These are phyloP conservation scores for Ypsolopha scabrella DNA, from an alignment of 2,888 invertebrate genomes.

Conservation along the genomic window DNA sequence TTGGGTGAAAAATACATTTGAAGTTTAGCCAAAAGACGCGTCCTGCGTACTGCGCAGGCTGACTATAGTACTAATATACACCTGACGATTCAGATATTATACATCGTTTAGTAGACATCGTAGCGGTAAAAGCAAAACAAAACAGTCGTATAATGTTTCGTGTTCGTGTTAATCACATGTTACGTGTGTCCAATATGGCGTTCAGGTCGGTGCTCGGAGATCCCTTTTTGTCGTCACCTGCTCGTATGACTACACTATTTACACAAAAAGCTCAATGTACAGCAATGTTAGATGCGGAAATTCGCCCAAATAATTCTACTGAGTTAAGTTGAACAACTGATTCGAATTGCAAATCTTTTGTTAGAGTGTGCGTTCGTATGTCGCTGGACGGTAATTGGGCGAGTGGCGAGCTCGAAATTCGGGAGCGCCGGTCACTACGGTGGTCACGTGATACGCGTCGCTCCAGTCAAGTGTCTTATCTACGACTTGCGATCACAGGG, in stretches of 20 bases:
- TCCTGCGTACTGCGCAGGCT: conserved; percentile 35
- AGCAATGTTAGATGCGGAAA: conserved; percentile 67
- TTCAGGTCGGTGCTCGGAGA: conserved; percentile 14
- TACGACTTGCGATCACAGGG: conserved; percentile 31
- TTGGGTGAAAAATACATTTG: conserved; percentile 70
- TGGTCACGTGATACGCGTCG: not conserved
- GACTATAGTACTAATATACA: conserved; percentile 36
- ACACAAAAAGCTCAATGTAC: conserved; percentile 69
- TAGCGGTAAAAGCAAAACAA: conserved; percentile 69
- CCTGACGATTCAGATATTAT: conserved; percentile 25
- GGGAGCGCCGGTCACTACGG: too few species aligned
- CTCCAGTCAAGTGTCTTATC: not conserved
- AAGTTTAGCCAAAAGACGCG: conserved; percentile 47
- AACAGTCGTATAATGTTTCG: conserved; percentile 55
- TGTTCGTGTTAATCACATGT: conserved; percentile 67
- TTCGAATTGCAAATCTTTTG: conserved; percentile 27
- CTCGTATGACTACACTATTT: conserved; percentile 48
- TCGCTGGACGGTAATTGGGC: conserved; percentile 6
- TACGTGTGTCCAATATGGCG: conserved; percentile 29
- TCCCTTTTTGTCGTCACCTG: conserved; percentile 28
- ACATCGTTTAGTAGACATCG: conserved; percentile 64
- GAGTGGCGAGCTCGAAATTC: conserved; percentile 4
- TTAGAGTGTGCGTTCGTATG: conserved; percentile 21
- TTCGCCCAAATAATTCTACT: conserved; percentile 55
- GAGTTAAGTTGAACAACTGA: conserved; percentile 51